Base-by-base conservation (phyloP, 2,113 vertebrate genomes). In the Excalfactoria chinensis region DNA sequence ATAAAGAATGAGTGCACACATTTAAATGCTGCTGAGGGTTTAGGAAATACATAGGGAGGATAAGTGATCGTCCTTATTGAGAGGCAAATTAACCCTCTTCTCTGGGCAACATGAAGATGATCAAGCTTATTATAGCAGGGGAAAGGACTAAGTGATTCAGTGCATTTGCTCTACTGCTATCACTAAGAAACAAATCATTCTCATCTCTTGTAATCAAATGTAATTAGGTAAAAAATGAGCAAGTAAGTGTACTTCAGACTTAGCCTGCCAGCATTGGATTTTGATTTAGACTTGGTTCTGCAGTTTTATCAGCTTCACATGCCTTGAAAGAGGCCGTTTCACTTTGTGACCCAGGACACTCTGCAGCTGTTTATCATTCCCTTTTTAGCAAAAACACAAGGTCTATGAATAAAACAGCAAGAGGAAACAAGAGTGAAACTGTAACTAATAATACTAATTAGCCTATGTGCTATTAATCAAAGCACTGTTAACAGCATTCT, bases 341-440 rank as follows among this genome's bases (percentile, higher is more conserved):
- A 40, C 28, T 71, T 75, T 91, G 69, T 75, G 76, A 90, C 30
- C 76, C 37, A 66, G 66, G 56, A 68, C 0, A 3, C 3, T 70
- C 68, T 86, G 46, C 48, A 94, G 79, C 60, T 77, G 66, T 81
- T 93, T 93, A 74, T 64, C 12, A 9, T 74, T 95, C 60, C 40
- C 18, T 32, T 64, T 88, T 90, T 73, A 81, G 69, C 62, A 86
- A 86, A 95, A 93, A 43, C 15, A 77, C 53, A 64, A 68, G 30
- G 23, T 43, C 30, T 78, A 40, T 63, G 70, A 78, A 82, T 44
- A 56, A 90, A 95, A 70, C 13, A 43, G 46, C 14, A 63, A 76
- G 41, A 81, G 34, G 67, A 84, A 91, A 84, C 48, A 81, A 68
- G 80, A 90, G 41, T 13, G 46, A 55, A 88, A 63, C 28, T 64